Evolutionary conservation across 2,113 vertebrate genomes (phyloP).

Genomic region (Mystacornis crossleyi): DNA sequence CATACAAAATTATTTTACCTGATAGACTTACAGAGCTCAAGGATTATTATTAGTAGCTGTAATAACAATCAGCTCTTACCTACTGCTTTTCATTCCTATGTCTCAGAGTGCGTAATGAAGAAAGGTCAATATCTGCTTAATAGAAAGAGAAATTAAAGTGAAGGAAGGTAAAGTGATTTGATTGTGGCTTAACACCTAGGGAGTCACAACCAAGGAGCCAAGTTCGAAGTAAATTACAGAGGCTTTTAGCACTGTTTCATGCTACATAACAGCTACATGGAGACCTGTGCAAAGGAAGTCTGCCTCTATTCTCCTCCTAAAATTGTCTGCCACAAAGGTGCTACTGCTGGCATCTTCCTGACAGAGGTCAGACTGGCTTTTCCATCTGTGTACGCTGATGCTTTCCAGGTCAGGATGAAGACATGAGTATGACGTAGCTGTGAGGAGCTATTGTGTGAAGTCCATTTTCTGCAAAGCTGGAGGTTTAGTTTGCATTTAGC

Average conservation of each 20-base stretch:
- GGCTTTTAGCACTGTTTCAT: not conserved
- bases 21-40: constrained; percentile 34
- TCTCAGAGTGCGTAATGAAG: not conserved
- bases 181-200: not conserved
- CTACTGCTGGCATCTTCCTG: not conserved
- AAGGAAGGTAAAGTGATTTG: not conserved
- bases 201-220: not conserved
- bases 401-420: not conserved
- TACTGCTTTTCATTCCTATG: not conserved
- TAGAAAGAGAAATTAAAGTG: constrained; percentile 1
- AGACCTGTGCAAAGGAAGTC: not conserved
- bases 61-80: not conserved
- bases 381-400: not conserved
- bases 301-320: not conserved
- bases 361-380: not conserved
- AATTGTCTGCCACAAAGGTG: not conserved
- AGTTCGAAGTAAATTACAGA: not conserved
- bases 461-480: not conserved
- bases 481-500: not conserved
- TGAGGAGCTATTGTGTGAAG: not conserved
- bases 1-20: constrained; percentile 23
- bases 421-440: not conserved
- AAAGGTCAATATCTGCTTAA: constrained; percentile 6
- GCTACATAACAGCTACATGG: not conserved
- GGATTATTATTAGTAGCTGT: constrained; percentile 24